Conservation (phyloP, 2,113 vertebrate species). For the Dromiciops gliroides region DNA sequence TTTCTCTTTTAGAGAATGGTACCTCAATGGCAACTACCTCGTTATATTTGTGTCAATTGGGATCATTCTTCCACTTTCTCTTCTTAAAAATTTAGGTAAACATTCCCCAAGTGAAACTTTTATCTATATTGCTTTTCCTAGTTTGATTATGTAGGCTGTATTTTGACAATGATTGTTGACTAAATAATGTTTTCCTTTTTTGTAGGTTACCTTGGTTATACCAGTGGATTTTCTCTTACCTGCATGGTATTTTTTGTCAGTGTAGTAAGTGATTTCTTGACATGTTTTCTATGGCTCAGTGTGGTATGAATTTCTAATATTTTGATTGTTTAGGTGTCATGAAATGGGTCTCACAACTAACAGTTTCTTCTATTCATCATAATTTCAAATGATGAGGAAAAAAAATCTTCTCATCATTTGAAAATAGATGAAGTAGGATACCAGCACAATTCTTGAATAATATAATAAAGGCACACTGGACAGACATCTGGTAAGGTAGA, state of each 20-base stretch:
- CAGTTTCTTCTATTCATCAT: conserved; percentile 39
- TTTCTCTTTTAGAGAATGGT: conserved; percentile 91
- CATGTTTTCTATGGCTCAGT: neutral
- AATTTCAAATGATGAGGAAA: conserved; percentile 44
- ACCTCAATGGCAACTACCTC: conserved; percentile 96
- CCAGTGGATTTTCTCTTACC: conserved; percentile 95
- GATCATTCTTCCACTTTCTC: conserved; percentile 94
- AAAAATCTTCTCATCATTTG: conserved; percentile 18
- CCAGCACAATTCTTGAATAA: neutral
- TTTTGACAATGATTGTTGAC: conserved; percentile 56
- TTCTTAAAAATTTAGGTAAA: conserved; percentile 97
- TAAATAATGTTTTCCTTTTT: conserved; percentile 67
- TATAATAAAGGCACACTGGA: neutral
- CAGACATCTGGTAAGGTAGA: neutral
- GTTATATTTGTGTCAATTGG: conserved; percentile 93
- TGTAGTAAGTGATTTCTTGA: conserved; percentile 89
- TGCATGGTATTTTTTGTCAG: conserved; percentile 98
- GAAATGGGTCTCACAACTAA: conserved; percentile 25
- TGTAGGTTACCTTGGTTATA: conserved; percentile 97
- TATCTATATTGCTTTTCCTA: conserved; percentile 46
- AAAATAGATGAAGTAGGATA: conserved; percentile 49
- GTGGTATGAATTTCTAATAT: neutral
- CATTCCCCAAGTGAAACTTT: conserved; percentile 18
- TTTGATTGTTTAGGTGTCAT: conserved; percentile 5
- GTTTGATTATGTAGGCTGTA: conserved; percentile 39